Conservation (phyloP, 2,797 vertebrate genomes). For the Loriculus beryllinus region DNA sequence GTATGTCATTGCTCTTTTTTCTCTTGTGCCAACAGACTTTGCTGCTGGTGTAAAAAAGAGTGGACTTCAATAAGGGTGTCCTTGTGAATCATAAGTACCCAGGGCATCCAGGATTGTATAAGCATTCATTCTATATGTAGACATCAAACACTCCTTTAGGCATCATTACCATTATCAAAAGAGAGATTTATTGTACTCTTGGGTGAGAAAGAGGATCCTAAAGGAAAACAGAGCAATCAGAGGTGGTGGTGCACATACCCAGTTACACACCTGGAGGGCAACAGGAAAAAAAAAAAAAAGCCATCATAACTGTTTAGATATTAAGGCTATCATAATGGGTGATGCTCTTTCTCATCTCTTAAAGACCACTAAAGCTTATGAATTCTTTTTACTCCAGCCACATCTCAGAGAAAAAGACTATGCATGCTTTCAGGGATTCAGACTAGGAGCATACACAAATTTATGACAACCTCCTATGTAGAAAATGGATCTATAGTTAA, state of each 20-base stretch:
- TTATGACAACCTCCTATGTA: background rate
- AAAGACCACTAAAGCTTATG: background rate
- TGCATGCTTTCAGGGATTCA: background rate
- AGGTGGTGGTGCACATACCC: background rate
- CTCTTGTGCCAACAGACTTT: background rate
- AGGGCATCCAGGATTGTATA: background rate
- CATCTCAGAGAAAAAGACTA: background rate
- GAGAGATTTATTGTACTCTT: background rate
- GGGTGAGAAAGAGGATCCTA: background rate
- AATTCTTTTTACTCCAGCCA: background rate
- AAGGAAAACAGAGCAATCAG: background rate
- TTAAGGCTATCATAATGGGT: background rate
- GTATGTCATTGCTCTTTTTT: background rate
- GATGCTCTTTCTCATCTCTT: background rate
- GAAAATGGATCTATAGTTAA: background rate
- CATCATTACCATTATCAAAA: background rate
- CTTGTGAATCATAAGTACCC: conserved; percentile 17
- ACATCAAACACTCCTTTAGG: background rate
- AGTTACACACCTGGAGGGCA: background rate
- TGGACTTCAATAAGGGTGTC: background rate
- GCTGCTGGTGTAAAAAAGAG: background rate
- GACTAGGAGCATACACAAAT: background rate
- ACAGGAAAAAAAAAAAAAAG: background rate
- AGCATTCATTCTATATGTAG: background rate
- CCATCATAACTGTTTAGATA: background rate